Percentiles rank a stretch among this genome's conserved stretches.
These are phyloP conservation scores for Agapornis roseicollis DNA, from an alignment of 2,113 vertebrate genomes.

Conservation along the genomic window DNA sequence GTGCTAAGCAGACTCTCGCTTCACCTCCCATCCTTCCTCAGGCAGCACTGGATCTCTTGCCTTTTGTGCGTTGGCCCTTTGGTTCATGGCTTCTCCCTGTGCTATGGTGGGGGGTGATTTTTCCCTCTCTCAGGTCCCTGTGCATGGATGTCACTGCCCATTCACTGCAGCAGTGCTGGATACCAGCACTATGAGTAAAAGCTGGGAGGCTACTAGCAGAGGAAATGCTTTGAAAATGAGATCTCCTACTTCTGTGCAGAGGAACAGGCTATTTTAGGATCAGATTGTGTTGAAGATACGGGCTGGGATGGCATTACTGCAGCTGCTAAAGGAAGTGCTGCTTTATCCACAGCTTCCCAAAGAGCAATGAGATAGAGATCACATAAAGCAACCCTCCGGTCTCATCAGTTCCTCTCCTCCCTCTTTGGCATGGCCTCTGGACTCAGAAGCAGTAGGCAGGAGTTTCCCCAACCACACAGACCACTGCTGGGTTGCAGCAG, in stretches of 20 bases:
- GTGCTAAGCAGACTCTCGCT: background rate
- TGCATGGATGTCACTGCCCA: background rate
- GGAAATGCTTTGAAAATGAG: constrained; percentile 66
- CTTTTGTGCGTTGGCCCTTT: background rate
- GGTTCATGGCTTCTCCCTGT: rapidly evolving
- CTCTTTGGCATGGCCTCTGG: background rate
- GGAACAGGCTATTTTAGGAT: constrained; percentile 50
- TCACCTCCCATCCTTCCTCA: background rate
- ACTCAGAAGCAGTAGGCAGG: background rate
- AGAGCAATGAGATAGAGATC: background rate
- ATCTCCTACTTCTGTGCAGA: constrained; percentile 32
- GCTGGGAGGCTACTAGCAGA: constrained; percentile 31
- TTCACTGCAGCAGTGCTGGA: background rate
- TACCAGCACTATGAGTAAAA: constrained; percentile 16
- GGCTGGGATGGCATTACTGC: background rate
- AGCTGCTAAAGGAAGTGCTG: constrained; percentile 27
- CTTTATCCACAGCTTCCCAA: background rate
- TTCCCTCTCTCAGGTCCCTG: background rate
- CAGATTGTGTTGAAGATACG: constrained; percentile 13
- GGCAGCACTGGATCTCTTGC: background rate
- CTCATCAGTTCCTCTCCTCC: background rate
- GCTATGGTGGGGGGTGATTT: rapidly evolving
- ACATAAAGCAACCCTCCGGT: background rate
- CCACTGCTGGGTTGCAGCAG: background rate
- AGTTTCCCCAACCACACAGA: background rate